Evolutionary conservation across 2,888 invertebrate genomes (phyloP).

Genomic region (Cryptocephalus moraei): DNA sequence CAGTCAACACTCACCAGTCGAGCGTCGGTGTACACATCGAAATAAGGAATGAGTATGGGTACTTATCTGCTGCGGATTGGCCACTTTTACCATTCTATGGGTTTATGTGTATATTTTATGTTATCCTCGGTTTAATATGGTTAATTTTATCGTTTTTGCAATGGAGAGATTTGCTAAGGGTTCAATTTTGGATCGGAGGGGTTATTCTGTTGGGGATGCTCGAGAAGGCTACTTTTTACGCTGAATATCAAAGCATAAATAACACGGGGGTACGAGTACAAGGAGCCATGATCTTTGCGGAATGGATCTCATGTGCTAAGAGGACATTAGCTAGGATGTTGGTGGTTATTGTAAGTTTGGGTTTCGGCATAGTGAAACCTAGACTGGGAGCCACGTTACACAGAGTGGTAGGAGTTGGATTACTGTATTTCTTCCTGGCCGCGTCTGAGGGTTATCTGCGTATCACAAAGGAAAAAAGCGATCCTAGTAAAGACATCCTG

Average conservation of each 20-base stretch:
- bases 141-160: conserved; percentile 70
- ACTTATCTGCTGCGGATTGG: conserved; percentile 82
- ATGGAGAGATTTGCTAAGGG: conserved; percentile 82
- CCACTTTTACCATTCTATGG: conserved; percentile 84
- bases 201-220: conserved; percentile 75
- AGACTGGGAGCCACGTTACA: conserved; percentile 82
- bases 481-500: conserved; percentile 50
- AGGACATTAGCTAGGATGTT: conserved; percentile 85
- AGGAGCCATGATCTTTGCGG: conserved; percentile 74
- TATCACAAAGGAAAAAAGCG: conserved; percentile 52
- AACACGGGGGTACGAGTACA: conserved; percentile 52
- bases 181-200: conserved; percentile 94
- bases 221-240: conserved; percentile 83
- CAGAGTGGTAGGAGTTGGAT: conserved; percentile 75
- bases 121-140: conserved; percentile 75
- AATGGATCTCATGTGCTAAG: conserved; percentile 86
- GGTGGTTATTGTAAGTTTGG: conserved; percentile 87
- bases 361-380: conserved; percentile 93
- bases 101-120: conserved; percentile 80
- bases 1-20: conserved; percentile 39
- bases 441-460: conserved; percentile 80
- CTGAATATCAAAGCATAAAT: conserved; percentile 74
- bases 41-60: conserved; percentile 69
- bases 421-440: conserved; percentile 73
- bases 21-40: conserved; percentile 54